Conservation (phyloP, 2,888 invertebrate genomes). For the Andrena trimmerana region DNA sequence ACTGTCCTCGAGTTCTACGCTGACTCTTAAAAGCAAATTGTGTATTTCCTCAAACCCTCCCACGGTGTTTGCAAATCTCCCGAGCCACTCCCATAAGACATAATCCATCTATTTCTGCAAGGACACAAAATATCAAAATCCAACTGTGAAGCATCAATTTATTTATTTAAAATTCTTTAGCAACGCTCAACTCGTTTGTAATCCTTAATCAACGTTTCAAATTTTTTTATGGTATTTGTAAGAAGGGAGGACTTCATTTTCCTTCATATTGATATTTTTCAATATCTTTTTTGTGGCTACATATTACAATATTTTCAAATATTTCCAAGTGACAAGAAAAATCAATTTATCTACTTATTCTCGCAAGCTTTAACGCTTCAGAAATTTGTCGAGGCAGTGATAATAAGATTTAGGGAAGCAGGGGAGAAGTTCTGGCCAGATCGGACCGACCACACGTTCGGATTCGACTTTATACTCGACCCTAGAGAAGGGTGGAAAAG, state of each 20-base stretch:
- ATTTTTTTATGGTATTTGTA: not conserved
- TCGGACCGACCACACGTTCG: slow-evolving; percentile 16
- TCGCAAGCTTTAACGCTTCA: not conserved
- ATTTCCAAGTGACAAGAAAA: not conserved
- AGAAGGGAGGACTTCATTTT: too few species aligned
- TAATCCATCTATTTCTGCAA: too few species aligned
- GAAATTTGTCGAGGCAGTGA: slow-evolving; percentile 8
- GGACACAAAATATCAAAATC: too few species aligned
- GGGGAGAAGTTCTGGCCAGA: slow-evolving; percentile 15
- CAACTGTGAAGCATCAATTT: too few species aligned
- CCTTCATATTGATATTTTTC: not conserved
- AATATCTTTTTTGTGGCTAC: not conserved
- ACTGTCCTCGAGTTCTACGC: not conserved
- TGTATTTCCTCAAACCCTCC: not conserved
- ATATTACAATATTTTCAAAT: not conserved
- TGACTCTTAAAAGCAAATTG: not conserved
- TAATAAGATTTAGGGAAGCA: slow-evolving; percentile 32
- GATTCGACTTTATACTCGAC: slow-evolving; percentile 28
- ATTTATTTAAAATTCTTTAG: not conserved
- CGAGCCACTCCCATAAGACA: not conserved
- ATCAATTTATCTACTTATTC: not conserved
- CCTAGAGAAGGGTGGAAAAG: slow-evolving; percentile 9
- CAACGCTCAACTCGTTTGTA: not conserved
- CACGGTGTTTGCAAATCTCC: not conserved
- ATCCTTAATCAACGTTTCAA: not conserved